Percentiles rank a stretch among this genome's conserved stretches.
phyloP scores from a whole-genome alignment of 2,888 invertebrate species.

The Hartigia nigra region DNA sequence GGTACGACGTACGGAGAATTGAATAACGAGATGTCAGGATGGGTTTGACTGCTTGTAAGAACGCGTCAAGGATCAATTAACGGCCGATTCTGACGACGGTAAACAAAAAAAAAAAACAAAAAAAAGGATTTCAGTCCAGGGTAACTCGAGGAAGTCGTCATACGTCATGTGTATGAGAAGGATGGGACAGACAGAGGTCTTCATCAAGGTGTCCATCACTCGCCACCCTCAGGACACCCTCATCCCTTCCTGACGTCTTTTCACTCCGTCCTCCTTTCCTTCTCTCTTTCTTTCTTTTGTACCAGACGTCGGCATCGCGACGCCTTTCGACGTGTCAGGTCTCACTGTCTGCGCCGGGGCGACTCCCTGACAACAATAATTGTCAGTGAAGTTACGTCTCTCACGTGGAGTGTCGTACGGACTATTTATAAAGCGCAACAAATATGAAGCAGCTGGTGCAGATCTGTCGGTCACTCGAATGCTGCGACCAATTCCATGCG shows the following conservation, averaged over 20 bases:
- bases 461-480: conserved; percentile 38
- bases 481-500: neutral
- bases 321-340: conserved; percentile 61
- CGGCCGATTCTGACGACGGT: neutral
- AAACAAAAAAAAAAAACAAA: neutral
- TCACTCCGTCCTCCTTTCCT: conserved; percentile 50
- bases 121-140: neutral
- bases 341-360: conserved; percentile 52
- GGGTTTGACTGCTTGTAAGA: neutral
- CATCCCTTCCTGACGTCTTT: conserved; percentile 37
- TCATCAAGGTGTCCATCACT: conserved; percentile 62
- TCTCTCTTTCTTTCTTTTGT: conserved; percentile 26
- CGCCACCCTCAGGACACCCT: conserved; percentile 37
- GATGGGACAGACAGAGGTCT: conserved; percentile 60
- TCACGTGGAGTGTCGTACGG: conserved; percentile 23
- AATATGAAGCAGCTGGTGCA: conserved; percentile 63
- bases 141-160: neutral
- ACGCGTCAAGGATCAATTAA: conserved; percentile 1
- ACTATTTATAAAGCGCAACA: conserved; percentile 61
- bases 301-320: conserved; percentile 49
- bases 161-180: conserved; percentile 28
- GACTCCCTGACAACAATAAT: conserved; percentile 62
- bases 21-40: conserved; percentile 2
- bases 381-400: conserved; percentile 60
- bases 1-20: neutral